Base-by-base conservation (phyloP, 92 coral and sea anemone genomes). In the Epizoanthus rinbou region DNA sequence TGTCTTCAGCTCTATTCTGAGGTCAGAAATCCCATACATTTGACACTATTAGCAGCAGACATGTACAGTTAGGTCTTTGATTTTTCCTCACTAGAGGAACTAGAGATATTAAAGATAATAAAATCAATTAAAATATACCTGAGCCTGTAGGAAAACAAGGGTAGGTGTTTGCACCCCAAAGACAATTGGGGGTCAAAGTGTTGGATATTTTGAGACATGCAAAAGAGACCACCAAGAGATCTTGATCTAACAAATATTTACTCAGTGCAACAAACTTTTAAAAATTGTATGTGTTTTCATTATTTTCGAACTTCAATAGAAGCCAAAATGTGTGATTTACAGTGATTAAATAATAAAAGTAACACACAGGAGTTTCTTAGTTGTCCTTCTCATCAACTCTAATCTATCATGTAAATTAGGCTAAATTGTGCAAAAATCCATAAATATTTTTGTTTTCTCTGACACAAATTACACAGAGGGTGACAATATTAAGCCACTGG, bases 161-260 rank as follows among this genome's bases (percentile, higher is more conserved):
- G 33, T n/a, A 0, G 15, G 69, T 64, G 69, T 64, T 28, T 64
- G 69, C 35, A 5, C 69, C 18, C 35, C 2, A 33, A 7, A 24
- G 28, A 41, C 73, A 67, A 67, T 66, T 41, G 18, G 45, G n/a
- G 21, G 39, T 66, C 47, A 66, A 33, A 16, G 15, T 28, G 13
- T 22, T 33, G 73, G 73, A 9, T 67, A 67, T 67, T 67, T 67
- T 67, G 73, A 67, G 73, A 67, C 19, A 67, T 67, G 73, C 73
- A 67, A 67, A 67, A 67, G 23, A 67, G 50, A 64, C 28, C 15
- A 28, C 10, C 35, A 28, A 64, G 13, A 64, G 8, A 64, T 25
- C 41, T 10, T 23, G 39, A 64, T 67, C 73, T 67, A 41, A 33
- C 23, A 67, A 67, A 67, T 67, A 67, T 67, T 67, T 67, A 67